Conservation (phyloP, 2,888 invertebrate species). For the Cephalotes varians region DNA sequence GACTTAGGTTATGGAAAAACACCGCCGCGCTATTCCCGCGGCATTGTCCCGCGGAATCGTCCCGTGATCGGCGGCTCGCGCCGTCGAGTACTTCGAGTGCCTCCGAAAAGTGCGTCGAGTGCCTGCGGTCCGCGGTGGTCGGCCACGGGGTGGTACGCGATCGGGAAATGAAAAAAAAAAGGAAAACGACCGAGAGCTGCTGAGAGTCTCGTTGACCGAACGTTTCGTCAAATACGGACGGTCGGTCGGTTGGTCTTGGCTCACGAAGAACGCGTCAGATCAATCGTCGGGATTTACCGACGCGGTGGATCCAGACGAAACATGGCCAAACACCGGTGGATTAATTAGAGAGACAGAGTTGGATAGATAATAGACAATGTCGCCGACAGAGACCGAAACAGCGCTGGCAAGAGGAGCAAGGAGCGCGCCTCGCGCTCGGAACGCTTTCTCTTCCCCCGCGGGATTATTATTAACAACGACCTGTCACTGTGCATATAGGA, state of each 20-base stretch:
- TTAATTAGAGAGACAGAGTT: background rate
- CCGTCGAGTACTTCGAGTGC: background rate
- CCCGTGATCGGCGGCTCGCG: background rate
- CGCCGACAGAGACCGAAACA: background rate
- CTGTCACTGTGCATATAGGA: background rate
- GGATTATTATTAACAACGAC: constrained; percentile 2
- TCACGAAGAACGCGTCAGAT: background rate
- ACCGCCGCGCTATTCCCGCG: background rate
- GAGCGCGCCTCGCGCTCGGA: background rate
- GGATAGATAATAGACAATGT: background rate
- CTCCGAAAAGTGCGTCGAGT: background rate
- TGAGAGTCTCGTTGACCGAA: too few species aligned
- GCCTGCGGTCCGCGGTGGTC: background rate
- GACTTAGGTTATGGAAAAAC: constrained; percentile 13
- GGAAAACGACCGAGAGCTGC: background rate
- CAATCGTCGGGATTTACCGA: background rate
- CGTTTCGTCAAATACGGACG: too few species aligned
- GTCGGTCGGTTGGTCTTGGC: background rate
- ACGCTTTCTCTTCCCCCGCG: background rate
- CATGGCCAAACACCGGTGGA: background rate
- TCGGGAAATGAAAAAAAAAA: background rate
- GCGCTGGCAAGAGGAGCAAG: background rate
- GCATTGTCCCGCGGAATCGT: background rate
- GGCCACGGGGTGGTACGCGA: background rate
- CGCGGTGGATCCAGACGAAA: background rate